Evolutionary conservation across 2,888 invertebrate genomes (phyloP).

Genomic region (Cerceris rybyensis): DNA sequence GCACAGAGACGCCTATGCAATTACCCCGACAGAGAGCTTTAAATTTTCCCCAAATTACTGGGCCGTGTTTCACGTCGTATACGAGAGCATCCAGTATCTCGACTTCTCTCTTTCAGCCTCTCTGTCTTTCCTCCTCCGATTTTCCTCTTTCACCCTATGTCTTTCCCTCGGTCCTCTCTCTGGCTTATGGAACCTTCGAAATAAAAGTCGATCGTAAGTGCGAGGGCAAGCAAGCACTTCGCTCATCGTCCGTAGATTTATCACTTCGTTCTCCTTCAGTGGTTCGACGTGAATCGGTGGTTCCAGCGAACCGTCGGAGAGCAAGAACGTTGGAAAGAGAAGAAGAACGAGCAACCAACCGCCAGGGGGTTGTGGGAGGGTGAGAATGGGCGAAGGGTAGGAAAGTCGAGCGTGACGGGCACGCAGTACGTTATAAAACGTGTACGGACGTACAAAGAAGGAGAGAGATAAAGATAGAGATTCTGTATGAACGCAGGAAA

Average conservation of each 20-base stretch:
- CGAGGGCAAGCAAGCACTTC: slow-evolving; percentile 54
- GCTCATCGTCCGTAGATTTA: slow-evolving; percentile 63
- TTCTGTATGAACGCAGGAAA: too few species aligned
- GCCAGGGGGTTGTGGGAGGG: neutral
- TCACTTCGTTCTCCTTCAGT: slow-evolving; percentile 54
- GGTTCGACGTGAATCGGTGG: slow-evolving; percentile 54
- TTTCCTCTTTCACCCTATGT: slow-evolving; percentile 23
- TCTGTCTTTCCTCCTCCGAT: slow-evolving; percentile 18
- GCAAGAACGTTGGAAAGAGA: slow-evolving; percentile 13
- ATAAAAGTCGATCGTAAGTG: slow-evolving; percentile 63
- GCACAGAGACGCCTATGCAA: slow-evolving; percentile 53
- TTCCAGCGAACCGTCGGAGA: slow-evolving; percentile 17
- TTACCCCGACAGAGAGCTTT: slow-evolving; percentile 57
- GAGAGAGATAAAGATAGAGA: neutral
- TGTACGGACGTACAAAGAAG: slow-evolving; percentile 19
- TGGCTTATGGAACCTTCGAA: slow-evolving; percentile 17
- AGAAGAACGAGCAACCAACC: slow-evolving; percentile 5
- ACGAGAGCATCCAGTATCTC: slow-evolving; percentile 32
- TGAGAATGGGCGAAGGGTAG: neutral
- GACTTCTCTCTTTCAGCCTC: neutral
- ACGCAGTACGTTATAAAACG: slow-evolving; percentile 37
- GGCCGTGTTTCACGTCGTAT: slow-evolving; percentile 62
- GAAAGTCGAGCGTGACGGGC: slow-evolving; percentile 39
- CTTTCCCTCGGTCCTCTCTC: slow-evolving; percentile 21
- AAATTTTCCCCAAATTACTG: slow-evolving; percentile 66